Percentiles rank a stretch among this genome's conserved stretches.
These are phyloP conservation scores for Theocolax elegans DNA, from an alignment of 1,140 invertebrate species.

Conservation along the genomic window DNA sequence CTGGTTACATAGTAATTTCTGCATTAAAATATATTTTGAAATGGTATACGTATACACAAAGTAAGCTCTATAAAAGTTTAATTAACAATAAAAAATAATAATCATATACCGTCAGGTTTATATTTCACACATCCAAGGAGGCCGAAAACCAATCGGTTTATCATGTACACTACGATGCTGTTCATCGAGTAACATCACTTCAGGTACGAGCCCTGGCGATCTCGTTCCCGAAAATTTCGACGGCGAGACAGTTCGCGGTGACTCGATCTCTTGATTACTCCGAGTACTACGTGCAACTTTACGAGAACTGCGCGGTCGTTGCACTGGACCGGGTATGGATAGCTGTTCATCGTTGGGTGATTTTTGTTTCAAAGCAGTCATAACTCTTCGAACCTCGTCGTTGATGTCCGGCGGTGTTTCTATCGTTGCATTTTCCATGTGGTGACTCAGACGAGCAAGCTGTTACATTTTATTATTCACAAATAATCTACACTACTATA, in stretches of 20 bases:
- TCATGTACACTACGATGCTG: background rate
- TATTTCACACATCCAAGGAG: conserved; percentile 45
- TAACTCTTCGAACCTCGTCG: conserved; percentile 53
- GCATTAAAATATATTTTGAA: too few relatives aligned
- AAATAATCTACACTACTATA: background rate
- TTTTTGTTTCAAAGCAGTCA: background rate
- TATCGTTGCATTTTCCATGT: conserved; percentile 54
- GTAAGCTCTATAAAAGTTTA: background rate
- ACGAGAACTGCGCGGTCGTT: background rate
- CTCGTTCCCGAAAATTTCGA: background rate
- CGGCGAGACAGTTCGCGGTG: background rate
- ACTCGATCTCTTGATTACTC: background rate
- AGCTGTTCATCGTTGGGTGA: background rate
- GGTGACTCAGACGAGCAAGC: conserved; percentile 56
- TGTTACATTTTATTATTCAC: conserved; percentile 20
- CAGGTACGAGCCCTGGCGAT: conserved; percentile 29
- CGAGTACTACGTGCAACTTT: conserved; percentile 8
- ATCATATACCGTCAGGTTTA: background rate
- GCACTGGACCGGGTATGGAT: background rate
- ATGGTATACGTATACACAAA: too few relatives aligned
- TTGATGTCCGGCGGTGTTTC: conserved; percentile 58
- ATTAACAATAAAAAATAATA: background rate
- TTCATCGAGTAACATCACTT: conserved; percentile 49
- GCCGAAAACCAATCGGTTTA: conserved; percentile 49
- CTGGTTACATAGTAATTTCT: too few relatives aligned